A percentile compares a stretch with the other conserved stretches of the same genome.
These are phyloP conservation scores for Sinocyclocheilus grahami DNA, from an alignment of 2,113 vertebrate species.

Conservation along the genomic window DNA sequence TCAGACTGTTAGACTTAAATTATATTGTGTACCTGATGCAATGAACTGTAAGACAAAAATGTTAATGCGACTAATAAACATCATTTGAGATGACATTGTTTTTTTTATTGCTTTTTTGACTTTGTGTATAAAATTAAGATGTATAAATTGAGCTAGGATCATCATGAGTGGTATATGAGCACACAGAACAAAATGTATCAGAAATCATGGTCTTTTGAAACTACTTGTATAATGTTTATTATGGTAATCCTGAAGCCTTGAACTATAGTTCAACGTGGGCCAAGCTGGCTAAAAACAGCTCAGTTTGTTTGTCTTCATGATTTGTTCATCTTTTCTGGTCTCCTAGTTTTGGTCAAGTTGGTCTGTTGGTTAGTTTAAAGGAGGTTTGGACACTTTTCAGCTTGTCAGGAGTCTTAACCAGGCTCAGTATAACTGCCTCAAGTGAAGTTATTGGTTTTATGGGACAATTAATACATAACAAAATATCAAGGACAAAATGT, in stretches of 20 bases:
- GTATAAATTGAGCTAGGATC: not conserved
- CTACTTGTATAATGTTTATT: not conserved
- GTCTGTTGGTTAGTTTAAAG: not conserved
- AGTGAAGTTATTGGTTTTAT: too few species aligned
- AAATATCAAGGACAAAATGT: too few species aligned
- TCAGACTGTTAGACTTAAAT: not conserved
- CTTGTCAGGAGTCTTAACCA: not conserved
- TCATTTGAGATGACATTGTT: not conserved
- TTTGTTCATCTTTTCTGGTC: not conserved
- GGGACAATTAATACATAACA: too few species aligned
- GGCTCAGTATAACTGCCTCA: too few species aligned
- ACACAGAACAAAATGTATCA: not conserved
- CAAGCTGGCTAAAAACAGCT: not conserved
- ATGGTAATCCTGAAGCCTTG: not conserved
- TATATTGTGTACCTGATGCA: slow-evolving; percentile 8
- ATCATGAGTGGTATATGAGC: not conserved
- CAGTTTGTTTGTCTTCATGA: too few species aligned
- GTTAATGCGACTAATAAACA: slow-evolving; percentile 22
- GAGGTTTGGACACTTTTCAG: not conserved
- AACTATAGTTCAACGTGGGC: not conserved
- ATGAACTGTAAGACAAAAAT: not conserved
- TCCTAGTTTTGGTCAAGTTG: not conserved
- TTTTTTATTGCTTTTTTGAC: not conserved
- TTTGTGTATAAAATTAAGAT: not conserved
- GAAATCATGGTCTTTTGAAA: not conserved